Evolutionary conservation across 2,113 vertebrate genomes (phyloP), one percentile per base, ranked within the genome.

Genomic region (Crotophaga sulcirostris): DNA sequence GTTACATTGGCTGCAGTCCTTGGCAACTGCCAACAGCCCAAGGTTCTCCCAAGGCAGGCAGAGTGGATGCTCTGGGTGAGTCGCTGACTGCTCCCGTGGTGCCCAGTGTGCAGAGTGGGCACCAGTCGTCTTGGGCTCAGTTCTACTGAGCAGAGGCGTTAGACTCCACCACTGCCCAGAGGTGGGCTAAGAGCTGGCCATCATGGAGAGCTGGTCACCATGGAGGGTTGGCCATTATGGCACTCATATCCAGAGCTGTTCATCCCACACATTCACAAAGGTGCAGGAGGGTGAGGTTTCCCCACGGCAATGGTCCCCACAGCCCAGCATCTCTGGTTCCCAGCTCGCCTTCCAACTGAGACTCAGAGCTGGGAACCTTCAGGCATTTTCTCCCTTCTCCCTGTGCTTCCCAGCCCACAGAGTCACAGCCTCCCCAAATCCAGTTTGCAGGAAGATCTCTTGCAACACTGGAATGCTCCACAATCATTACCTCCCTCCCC

Each of bases 401-500:
- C 49, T 72, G 51, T 1, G 2, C 23, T 89, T 84, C 74, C 66
- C 45, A 64, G 69, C 14, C 56, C 44, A 58, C n/a, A 54, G 36
- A 79, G 45, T 64, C 58, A 44, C 11, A 58, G 45, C 36, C 45
- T 80, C 36, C 52, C 69, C 2, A 2, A 69, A 67, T 64, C 45
- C 84, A 81, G 91, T 45, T 93, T 93, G 78, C 42, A 96, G 82
- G 90, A 89, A 96, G 72, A 94, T 93, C 67, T 96, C 89, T 96
- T 96, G 96, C 95, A 95, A 94, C 93, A 91, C 95, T 96, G 94
- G 94, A 96, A 97, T 96, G 91, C 82, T 95, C 84, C 85, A 82
- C 73, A 96, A 84, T 96, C 91, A 96, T 97, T 97, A 95, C 91
- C 90, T 95, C 87, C 93, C 67, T 94, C 94, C 72, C 91, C 75